Evolutionary conservation across 2,113 vertebrate species (phyloP), one percentile per base, ranked within the genome.

Genomic region (Nanorana parkeri): DNA sequence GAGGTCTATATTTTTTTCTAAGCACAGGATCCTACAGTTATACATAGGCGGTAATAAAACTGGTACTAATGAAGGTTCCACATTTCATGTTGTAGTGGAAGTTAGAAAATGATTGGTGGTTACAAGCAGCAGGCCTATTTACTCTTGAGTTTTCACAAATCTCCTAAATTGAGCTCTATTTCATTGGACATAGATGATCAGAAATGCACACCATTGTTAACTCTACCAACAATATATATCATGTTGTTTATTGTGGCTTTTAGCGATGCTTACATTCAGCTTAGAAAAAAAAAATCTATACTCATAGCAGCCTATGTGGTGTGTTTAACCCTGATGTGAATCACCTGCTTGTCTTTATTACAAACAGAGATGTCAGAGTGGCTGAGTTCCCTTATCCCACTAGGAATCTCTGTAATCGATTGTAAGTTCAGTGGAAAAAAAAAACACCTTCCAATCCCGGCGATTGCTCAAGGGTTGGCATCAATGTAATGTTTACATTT

Each of bases 311-410:
- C 36, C 26, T 32, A 17, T 65, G 80, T 82, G 61, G 76, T 56
- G 41, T 82, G 80, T 76, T 60, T 83, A 83, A 83, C 54, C 29
- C 71, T 21, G 10, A 21, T 29, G 71, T 83, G 80, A 76, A 60
- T 83, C 26, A 72, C 32, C 56, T 60, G 51, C 63, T 83, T 68
- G 71, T 32, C 52, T 76, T 56, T 76, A 58, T 15, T 81, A 81
- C 52, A 26, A 51, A 19, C 64, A 75, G 52, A 60, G 47, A 56
- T 67, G 51, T 78, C 63, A 29, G 20, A 55, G 54, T 78, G 23
- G 29, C 71, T 13, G 24, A 82, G 47, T 28, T 73, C 7, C 3
- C 54, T 67, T 58, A 67, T 82, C 61, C 72, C 61, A 36, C 24
- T 60, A 23, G 80, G 26, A 23, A 58, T 29, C 52, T 41, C n/a